These are phyloP conservation scores for Lophura nycthemera DNA, from an alignment of 2,113 vertebrate species.

Conservation along the genomic window DNA sequence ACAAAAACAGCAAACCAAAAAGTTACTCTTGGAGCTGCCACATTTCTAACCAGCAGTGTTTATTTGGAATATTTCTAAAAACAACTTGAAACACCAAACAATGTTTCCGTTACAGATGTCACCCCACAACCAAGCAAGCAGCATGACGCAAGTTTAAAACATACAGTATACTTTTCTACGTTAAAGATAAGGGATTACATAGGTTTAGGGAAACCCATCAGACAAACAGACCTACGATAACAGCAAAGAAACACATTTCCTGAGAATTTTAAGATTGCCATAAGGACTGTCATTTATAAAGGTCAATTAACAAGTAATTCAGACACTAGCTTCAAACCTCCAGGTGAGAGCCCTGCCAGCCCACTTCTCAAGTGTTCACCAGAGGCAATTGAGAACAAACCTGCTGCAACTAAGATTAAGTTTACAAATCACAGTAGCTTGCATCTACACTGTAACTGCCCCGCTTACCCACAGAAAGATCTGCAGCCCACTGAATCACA, in stretches of 20 bases:
- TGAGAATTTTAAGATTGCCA: constrained; percentile 51
- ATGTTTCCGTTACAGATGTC: constrained; percentile 34
- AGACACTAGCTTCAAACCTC: background rate
- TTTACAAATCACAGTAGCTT: background rate
- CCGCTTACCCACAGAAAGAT: background rate
- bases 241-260: background rate
- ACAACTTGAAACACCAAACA: constrained; percentile 33
- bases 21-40: constrained; percentile 17
- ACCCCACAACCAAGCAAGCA: constrained; percentile 27
- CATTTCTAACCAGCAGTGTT: constrained; percentile 42
- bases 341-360: background rate
- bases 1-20: constrained; percentile 11
- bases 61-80: constrained; percentile 63
- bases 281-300: background rate
- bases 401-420: background rate
- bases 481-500: background rate
- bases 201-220: background rate
- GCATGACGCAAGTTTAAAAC: constrained; percentile 37
- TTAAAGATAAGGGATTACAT: background rate
- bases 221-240: background rate
- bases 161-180: background rate
- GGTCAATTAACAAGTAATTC: background rate
- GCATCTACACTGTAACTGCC: background rate
- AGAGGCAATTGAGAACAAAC: background rate
- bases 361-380: background rate